phyloP scores from a whole-genome alignment of 1,140 invertebrate species.

The Antheraea mylitta region DNA sequence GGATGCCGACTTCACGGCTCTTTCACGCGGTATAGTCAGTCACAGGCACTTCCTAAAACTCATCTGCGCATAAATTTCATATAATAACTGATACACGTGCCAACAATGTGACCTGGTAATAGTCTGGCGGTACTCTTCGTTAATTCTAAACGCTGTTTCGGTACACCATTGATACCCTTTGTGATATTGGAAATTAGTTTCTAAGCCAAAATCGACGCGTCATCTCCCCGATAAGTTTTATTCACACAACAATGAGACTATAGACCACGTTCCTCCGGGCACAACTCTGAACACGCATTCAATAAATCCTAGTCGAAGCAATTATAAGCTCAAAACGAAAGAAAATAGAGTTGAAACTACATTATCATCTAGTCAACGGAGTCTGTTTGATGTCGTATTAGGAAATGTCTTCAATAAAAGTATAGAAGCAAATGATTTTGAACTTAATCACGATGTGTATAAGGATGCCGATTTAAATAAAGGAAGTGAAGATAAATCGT shows the following conservation, averaged over 20 bases:
- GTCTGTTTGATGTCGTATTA: slow-evolving; percentile 15
- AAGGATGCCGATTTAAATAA: slow-evolving; percentile 40
- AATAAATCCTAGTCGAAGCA: slow-evolving; percentile 40
- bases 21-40: slow-evolving; percentile 46
- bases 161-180: slow-evolving; percentile 72
- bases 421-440: slow-evolving; percentile 41
- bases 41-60: slow-evolving; percentile 34
- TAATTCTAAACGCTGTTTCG: slow-evolving; percentile 70
- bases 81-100: slow-evolving; percentile 47
- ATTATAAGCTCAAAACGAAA: slow-evolving; percentile 47
- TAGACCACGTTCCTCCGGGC: slow-evolving; percentile 69
- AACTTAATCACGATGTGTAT: slow-evolving; percentile 40
- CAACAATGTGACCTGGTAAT: slow-evolving; percentile 30
- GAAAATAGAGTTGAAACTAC: slow-evolving; percentile 64
- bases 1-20: slow-evolving; percentile 69
- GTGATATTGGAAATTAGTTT: slow-evolving; percentile 78
- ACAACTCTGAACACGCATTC: slow-evolving; percentile 58
- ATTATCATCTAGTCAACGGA: slow-evolving; percentile 31
- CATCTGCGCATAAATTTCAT: slow-evolving; percentile 8
- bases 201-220: slow-evolving; percentile 64
- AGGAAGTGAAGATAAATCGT: slow-evolving; percentile 18
- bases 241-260: slow-evolving; percentile 70
- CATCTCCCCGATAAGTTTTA: slow-evolving; percentile 70
- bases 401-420: slow-evolving; percentile 47
- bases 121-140: slow-evolving; percentile 49